Base-by-base conservation (phyloP, 1,140 invertebrate species). In the Bradysia coprophila region DNA sequence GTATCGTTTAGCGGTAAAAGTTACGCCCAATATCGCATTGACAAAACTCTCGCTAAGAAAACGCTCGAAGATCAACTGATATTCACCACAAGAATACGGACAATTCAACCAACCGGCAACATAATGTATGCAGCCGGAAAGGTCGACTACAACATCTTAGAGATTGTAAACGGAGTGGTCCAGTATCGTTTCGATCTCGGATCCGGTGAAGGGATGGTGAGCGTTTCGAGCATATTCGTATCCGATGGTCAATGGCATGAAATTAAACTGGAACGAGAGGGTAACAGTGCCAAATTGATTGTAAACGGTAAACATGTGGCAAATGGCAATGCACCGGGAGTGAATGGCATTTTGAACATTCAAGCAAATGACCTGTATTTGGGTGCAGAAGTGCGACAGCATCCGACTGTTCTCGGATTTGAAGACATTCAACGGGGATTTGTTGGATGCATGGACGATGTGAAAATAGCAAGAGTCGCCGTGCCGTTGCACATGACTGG, bases 171-270 rank as follows among this genome's bases (percentile, higher is more conserved):
- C 54, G 89, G 90, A 0, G 71, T 73, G 18, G 71, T 90, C 3
- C 85, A 90, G 52, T 94, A 90, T 54, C 72, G 81, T 45, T 90
- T 91, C 65, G 82, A 95, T 56, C 72, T 92, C 42, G 90, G 90
- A 4, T 85, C 82, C 49, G 90, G 90, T n/a, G 82, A 86, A 58
- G 88, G 85, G n/a, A 52, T 80, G 8, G 77, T 90, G 2, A 67
- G 76, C 33, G 78, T 92, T 3, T 75, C 76, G 2, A 75, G 76
- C 33, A 58, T 75, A 1, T 72, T 74, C 48, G 72, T 92, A 21
- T 81, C 81, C 28, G 90, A 95, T 62, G 89, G 90, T 1, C 70
- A 73, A 46, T 95, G 91, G 91, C 91, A 96, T 63, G 75, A 81
- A 49, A 75, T 91, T 31, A 69, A 74, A 21, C 60, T 94, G 37